A percentile compares a stretch with the other conserved stretches of the same genome.
Evolutionary conservation across 30 jellyfish, hydroid and myxozoan genomes (phyloP).

Genomic region (Turritopsis dohrnii): DNA sequence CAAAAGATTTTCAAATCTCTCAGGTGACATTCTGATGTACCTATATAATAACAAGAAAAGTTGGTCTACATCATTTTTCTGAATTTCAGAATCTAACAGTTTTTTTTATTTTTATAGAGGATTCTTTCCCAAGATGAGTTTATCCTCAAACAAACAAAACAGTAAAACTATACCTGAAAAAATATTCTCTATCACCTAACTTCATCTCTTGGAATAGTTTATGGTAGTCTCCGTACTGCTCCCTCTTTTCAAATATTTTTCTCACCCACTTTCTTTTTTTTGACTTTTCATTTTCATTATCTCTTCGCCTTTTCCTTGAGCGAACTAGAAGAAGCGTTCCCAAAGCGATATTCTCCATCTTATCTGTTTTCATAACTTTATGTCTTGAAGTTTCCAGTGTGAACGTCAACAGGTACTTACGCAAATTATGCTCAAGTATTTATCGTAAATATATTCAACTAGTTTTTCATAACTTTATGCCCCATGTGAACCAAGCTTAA

Average conservation of each 20-base stretch:
- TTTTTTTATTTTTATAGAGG: too few relatives aligned
- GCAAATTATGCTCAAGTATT: not conserved
- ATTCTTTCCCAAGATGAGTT: too few relatives aligned
- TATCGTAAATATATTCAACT: not conserved
- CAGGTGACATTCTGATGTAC: constrained; percentile 29
- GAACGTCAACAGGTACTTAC: constrained; percentile 8
- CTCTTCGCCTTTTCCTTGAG: not conserved
- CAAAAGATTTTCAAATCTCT: constrained; percentile 5
- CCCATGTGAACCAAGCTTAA: too few relatives aligned
- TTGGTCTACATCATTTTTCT: not conserved
- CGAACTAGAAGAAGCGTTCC: not conserved
- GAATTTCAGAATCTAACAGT: not conserved
- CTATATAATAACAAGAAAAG: not conserved
- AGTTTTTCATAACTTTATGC: not conserved
- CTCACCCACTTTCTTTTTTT: not conserved
- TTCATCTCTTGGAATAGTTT: not conserved
- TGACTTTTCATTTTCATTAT: not conserved
- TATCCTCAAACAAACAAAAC: too few relatives aligned
- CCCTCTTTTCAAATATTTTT: not conserved
- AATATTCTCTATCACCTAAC: not conserved
- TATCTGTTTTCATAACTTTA: too few relatives aligned
- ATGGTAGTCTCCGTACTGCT: not conserved
- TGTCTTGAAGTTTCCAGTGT: too few relatives aligned
- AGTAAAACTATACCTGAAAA: not conserved
- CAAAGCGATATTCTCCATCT: constrained; percentile 3